Evolutionary conservation across 2,888 invertebrate species (phyloP), one percentile per base, ranked within the genome.

Genomic region (Philaethria dido): DNA sequence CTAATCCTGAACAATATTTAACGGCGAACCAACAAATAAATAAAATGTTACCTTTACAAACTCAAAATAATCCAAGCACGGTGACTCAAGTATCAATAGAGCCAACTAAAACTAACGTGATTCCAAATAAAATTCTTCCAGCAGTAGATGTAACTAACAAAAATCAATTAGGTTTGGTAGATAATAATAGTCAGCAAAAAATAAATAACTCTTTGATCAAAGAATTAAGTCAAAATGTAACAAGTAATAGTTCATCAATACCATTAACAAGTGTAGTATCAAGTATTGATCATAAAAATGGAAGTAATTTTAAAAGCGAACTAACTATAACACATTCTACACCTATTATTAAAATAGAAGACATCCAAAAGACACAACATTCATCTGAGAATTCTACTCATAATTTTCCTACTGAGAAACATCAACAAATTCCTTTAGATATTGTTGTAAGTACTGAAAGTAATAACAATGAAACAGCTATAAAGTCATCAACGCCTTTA

Each of bases 341-440:
- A 42, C 57, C 57, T 6, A 42, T 42, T 42, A 42, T 39, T 25
- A 57, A 57, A 42, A 4, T 9, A n/a, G 9, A 57, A 16, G 42
- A 25, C 22, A 25, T 13, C 6, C 8, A 36, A 22, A 57, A 22
- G 8, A 57, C n/a, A 14, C n/a, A 57, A 25, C 1, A 4, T 13
- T 3, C 57, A 4, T 42, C 42, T 11, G n/a, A n/a, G 2, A 57
- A 25, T 57, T 39, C n/a, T 20, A 57, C 20, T 22, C 20, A 39
- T 39, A 20, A 13, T 9, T 14, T 39, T 39, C 20, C 18, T 4
- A 18, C 20, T 4, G 18, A 39, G 2, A 42, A 42, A 16, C n/a
- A 42, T 4, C 42, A 57, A 25, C 22, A n/a, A 39, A 20, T 8
- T 36, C 0, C 36, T 16, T 20, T 14, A 18, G 6, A 54, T 54